Conservation (phyloP, 35 echinoderm and acorn worm genomes). For the Acanthaster planci region DNA sequence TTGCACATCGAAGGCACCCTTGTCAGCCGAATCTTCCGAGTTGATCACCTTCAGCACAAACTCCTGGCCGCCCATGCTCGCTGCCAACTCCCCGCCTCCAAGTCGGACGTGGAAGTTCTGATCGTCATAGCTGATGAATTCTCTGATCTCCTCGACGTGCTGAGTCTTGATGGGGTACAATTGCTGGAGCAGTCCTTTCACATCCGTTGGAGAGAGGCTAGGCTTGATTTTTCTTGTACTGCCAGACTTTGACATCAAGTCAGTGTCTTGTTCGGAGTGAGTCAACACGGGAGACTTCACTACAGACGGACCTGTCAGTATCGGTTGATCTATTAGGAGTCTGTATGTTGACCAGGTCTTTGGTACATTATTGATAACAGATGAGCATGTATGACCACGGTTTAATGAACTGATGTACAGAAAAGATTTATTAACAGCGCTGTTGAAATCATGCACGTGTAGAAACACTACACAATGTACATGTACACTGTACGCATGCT, state of each 20-base stretch:
- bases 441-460: too few species aligned
- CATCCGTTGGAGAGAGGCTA: background rate
- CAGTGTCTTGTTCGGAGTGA: background rate
- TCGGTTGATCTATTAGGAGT: too few species aligned
- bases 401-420: too few species aligned
- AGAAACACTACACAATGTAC: too few species aligned
- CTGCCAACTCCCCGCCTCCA: background rate
- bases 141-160: background rate
- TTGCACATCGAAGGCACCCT: background rate
- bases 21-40: background rate
- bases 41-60: constrained; percentile 18
- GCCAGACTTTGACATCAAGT: background rate
- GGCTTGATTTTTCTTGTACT: background rate
- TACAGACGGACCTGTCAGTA: background rate
- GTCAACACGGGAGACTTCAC: background rate
- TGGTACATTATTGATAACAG: too few species aligned
- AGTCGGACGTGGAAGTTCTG: background rate
- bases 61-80: background rate
- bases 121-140: background rate
- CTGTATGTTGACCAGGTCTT: too few species aligned
- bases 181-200: background rate
- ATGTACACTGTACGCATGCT: too few species aligned
- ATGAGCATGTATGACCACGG: too few species aligned
- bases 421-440: too few species aligned
- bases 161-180: background rate